A percentile compares a stretch with the other conserved stretches of the same genome.
Evolutionary conservation across 2,113 vertebrate genomes (phyloP).

Genomic region (Nyctereutes procyonoides): DNA sequence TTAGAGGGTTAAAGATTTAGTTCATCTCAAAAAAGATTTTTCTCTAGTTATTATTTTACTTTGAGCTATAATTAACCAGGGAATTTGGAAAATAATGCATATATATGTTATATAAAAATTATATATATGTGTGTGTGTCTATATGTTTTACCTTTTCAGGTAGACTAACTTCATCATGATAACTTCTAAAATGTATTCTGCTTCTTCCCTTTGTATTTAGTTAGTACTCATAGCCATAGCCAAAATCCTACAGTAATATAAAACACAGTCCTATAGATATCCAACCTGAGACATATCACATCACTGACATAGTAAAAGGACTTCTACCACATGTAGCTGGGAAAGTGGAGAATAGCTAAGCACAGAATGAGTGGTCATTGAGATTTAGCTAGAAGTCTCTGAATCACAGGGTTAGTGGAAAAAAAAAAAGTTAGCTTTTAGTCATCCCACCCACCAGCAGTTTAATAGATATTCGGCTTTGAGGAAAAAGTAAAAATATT

Average conservation of each 20-base stretch:
- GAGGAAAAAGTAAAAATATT: not conserved
- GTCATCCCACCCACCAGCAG: not conserved
- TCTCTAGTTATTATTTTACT: not conserved
- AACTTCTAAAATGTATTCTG: not conserved
- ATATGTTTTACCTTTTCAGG: not conserved
- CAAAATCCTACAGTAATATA: not conserved
- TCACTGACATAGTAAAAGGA: not conserved
- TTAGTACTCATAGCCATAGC: not conserved
- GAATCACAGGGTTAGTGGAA: not conserved
- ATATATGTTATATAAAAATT: too few species aligned
- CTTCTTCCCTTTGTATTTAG: not conserved
- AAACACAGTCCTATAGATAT: not conserved
- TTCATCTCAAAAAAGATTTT: not conserved
- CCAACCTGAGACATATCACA: not conserved
- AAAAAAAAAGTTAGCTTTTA: not conserved
- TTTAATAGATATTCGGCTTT: not conserved
- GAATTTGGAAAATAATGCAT: not conserved
- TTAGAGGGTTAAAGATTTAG: constrained; percentile 5
- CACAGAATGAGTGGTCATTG: not conserved
- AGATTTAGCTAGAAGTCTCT: not conserved
- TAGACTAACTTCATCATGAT: not conserved
- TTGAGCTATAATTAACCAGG: not conserved
- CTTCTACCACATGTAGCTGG: not conserved
- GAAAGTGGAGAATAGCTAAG: not conserved
- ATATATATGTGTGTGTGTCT: too few species aligned